Evolutionary conservation across 2,113 vertebrate genomes (phyloP).

Genomic region (Gnathonemus echidnorhynchus): DNA sequence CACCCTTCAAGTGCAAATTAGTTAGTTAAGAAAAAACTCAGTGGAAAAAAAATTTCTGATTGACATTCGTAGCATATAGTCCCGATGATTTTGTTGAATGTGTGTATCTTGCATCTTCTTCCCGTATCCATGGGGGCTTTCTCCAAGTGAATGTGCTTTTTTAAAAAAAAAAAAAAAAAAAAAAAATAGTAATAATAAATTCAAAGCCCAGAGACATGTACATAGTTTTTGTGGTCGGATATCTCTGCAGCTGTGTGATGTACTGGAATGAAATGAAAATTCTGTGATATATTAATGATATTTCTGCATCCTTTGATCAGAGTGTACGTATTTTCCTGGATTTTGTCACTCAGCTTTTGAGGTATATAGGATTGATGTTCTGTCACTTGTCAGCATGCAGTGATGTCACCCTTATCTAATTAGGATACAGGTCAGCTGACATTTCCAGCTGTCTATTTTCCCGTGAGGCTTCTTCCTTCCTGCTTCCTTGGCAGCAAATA

Average conservation of each 20-base stretch:
- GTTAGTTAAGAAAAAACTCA: not conserved
- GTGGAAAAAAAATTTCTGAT: not conserved
- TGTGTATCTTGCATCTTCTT: not conserved
- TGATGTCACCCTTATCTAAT: not conserved
- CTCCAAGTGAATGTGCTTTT: not conserved
- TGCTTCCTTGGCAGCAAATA: not conserved
- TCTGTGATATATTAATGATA: not conserved
- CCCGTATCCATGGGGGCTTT: not conserved
- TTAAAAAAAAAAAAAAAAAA: too few species aligned
- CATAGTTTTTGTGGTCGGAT: not conserved
- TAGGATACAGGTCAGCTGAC: not conserved
- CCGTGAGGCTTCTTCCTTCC: not conserved
- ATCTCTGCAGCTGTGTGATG: not conserved
- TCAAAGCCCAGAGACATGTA: not conserved
- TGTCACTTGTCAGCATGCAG: not conserved
- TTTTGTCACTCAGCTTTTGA: not conserved
- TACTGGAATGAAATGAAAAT: not conserved
- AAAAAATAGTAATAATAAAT: too few species aligned
- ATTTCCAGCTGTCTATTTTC: not conserved
- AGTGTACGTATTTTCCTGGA: not conserved
- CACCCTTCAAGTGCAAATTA: not conserved
- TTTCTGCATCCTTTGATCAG: not conserved
- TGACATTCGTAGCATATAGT: not conserved
- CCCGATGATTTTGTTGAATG: not conserved
- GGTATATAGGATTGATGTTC: not conserved